These are phyloP conservation scores for Neoaliturus tenellus DNA, from an alignment of 2,888 invertebrate genomes.

Conservation along the genomic window DNA sequence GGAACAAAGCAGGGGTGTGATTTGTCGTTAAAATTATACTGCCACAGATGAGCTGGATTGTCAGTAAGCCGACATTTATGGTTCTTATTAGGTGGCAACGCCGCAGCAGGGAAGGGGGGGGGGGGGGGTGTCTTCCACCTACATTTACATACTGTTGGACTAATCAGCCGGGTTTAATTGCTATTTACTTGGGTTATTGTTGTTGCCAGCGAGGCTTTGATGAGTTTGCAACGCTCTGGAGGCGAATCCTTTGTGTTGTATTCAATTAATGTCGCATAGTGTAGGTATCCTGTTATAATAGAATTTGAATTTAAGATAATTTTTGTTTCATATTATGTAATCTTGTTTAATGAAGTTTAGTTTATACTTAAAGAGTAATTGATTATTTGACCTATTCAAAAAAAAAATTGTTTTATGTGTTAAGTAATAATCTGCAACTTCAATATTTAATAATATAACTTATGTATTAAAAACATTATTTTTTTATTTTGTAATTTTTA, in stretches of 20 bases:
- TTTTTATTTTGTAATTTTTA: too few species aligned
- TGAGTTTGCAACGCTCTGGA: neutral
- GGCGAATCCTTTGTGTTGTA: neutral
- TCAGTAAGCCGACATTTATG: conserved; percentile 35
- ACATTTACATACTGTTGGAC: conserved; percentile 10
- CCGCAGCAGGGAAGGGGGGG: neutral
- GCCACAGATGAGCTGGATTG: conserved; percentile 47
- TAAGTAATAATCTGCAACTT: too few species aligned
- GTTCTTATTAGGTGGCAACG: conserved; percentile 44
- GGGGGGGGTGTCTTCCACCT: neutral
- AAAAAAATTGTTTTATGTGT: too few species aligned
- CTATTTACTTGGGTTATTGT: conserved; percentile 2
- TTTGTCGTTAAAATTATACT: conserved; percentile 15
- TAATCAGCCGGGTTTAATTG: conserved; percentile 10
- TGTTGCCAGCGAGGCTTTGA: neutral
- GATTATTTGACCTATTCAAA: too few species aligned
- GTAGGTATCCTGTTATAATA: neutral
- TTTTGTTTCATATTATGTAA: too few species aligned
- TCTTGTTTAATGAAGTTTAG: too few species aligned
- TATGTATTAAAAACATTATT: too few species aligned
- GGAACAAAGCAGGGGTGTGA: conserved; percentile 44
- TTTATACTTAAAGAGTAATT: too few species aligned
- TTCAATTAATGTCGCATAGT: neutral
- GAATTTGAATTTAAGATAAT: neutral
- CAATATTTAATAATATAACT: too few species aligned